Evolutionary conservation across 2,888 invertebrate genomes (phyloP), one percentile per base, ranked within the genome.

Genomic region (Galerucella calmariensis): DNA sequence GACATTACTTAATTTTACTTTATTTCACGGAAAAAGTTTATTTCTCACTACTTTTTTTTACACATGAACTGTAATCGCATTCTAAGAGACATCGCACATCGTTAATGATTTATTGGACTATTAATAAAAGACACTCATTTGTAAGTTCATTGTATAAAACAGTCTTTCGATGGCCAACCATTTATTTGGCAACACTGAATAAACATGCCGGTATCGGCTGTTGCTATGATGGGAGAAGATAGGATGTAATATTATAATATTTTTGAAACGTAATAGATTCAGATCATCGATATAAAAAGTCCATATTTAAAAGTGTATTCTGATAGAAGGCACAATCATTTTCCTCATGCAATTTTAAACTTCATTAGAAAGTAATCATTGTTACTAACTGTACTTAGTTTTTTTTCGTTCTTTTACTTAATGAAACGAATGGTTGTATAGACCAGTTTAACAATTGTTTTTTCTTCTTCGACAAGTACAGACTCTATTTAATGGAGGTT

Each of bases 281-380:
- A 14, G 20, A 56, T 56, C 53, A 16, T n/a, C 16, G 6, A 59
- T 67, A 69, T 74, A 67, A 65, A 68, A 69, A 68, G 67, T 75
- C 67, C 69, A 76, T 80, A 78, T 80, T 79, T 79, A 79, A 79
- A 77, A 77, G 78, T 74, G 48, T n/a, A 73, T 76, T 70, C 76
- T 75, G 74, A 80, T 78, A 77, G 77, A 73, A 74, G 70, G 72
- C 69, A 72, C 74, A 77, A 78, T 78, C 80, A 79, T 78, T 79
- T 79, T 78, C 79, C 80, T 80, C 80, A 82, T 82, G 82, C 80
- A 82, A 81, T 82, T 83, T 82, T 81, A 81, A 82, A 81, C 82
- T 81, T 82, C 82, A 83, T 83, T 84, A 84, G 83, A 83, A 84
- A 82, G 83, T 81, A 83, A 84, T 84, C 81, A 79, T 75, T 80